phyloP scores from a whole-genome alignment of 1,140 invertebrate genomes.

The Drosophila fuyamai region DNA sequence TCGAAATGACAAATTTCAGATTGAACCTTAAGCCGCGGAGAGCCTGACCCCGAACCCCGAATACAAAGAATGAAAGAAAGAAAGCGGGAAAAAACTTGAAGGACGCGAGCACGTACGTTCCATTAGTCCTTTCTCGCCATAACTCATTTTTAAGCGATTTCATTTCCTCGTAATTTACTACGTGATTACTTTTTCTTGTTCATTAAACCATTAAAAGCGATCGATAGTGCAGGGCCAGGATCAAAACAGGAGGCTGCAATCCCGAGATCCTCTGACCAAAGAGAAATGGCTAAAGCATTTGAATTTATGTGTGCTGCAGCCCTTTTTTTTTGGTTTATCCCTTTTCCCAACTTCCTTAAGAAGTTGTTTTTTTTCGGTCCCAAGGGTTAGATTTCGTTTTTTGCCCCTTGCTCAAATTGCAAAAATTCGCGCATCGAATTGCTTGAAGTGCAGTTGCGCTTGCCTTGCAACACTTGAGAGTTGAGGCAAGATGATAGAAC shows the following conservation, averaged over 20 bases:
- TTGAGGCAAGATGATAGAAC: slow-evolving; percentile 27
- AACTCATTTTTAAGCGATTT: slow-evolving; percentile 78
- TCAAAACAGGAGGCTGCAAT: slow-evolving; percentile 51
- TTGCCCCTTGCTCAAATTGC: slow-evolving; percentile 47
- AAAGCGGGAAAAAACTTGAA: slow-evolving; percentile 34
- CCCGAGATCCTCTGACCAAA: slow-evolving; percentile 30
- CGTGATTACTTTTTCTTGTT: slow-evolving; percentile 80
- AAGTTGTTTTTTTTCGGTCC: slow-evolving; percentile 16
- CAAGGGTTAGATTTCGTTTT: slow-evolving; percentile 52
- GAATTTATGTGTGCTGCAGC: slow-evolving; percentile 59
- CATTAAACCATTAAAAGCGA: slow-evolving; percentile 78
- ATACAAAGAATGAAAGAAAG: slow-evolving; percentile 5
- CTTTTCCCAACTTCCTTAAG: slow-evolving; percentile 26
- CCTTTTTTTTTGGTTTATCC: slow-evolving; percentile 30
- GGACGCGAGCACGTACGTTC: slow-evolving; percentile 57
- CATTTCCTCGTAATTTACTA: slow-evolving; percentile 80
- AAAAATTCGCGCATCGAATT: slow-evolving; percentile 76
- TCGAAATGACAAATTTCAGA: slow-evolving; percentile 68
- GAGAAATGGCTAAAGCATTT: slow-evolving; percentile 45
- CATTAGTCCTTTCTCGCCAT: slow-evolving; percentile 64
- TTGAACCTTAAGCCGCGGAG: slow-evolving; percentile 56
- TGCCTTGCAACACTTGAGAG: slow-evolving; percentile 25
- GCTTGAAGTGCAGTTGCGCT: slow-evolving; percentile 60
- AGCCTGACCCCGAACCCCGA: slow-evolving; percentile 33
- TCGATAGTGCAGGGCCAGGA: slow-evolving; percentile 61